These are phyloP conservation scores for Homarus gammarus DNA, from an alignment of 2,888 invertebrate species.

Conservation along the genomic window DNA sequence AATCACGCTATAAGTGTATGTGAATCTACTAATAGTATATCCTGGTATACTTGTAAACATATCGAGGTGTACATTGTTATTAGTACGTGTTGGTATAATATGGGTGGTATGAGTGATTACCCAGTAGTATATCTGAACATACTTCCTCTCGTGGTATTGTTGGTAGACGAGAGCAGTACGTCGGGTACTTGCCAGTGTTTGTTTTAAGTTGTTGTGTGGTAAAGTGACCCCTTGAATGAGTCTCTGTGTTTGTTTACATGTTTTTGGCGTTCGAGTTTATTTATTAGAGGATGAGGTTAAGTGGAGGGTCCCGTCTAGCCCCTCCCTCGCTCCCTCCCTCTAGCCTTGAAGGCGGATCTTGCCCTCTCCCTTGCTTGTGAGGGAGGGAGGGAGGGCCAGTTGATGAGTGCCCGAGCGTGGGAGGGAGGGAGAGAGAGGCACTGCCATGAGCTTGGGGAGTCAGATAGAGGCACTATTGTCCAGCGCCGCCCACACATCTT, in stretches of 20 bases:
- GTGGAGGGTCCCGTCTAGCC: not conserved
- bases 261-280: not conserved
- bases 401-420: conserved; percentile 6
- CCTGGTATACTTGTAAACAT: too few species aligned
- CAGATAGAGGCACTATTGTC: not conserved
- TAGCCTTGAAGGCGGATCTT: not conserved
- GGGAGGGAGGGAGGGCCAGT: not conserved
- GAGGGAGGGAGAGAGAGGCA: not conserved
- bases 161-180: too few species aligned
- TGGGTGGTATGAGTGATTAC: too few species aligned
- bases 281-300: not conserved
- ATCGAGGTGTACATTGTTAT: too few species aligned
- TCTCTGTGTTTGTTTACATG: not conserved
- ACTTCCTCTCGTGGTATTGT: too few species aligned
- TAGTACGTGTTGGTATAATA: too few species aligned
- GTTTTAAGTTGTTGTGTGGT: not conserved
- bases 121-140: too few species aligned
- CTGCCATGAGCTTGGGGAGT: not conserved
- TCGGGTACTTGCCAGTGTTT: not conserved
- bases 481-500: not conserved
- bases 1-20: too few species aligned
- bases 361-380: not conserved
- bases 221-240: not conserved
- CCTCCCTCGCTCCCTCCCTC: not conserved
- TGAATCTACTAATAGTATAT: too few species aligned